phyloP scores from a whole-genome alignment of 2,888 invertebrate species.

The Ashinkailepas kermadecensis region DNA sequence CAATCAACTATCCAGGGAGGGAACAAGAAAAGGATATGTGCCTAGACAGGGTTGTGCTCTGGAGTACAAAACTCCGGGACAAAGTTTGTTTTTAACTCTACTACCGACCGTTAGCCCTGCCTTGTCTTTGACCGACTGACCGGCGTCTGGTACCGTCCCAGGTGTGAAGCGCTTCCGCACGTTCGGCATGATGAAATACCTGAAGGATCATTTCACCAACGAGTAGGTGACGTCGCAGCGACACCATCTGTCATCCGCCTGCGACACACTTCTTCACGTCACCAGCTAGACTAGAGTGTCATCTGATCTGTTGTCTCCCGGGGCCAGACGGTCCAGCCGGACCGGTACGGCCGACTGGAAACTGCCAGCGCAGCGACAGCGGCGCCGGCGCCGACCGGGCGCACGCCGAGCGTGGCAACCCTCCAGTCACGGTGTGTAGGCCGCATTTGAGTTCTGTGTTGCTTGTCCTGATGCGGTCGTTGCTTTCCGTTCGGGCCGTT shows the following conservation, averaged over 20 bases:
- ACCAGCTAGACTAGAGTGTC: slow-evolving; percentile 14
- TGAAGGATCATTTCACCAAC: slow-evolving; percentile 62
- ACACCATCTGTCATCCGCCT: background rate
- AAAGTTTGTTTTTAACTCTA: too few species aligned
- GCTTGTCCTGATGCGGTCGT: too few species aligned
- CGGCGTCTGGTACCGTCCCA: slow-evolving; percentile 36
- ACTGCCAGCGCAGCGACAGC: background rate
- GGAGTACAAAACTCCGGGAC: too few species aligned
- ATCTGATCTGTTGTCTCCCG: slow-evolving; percentile 2
- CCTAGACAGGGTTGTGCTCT: too few species aligned
- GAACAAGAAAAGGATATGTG: too few species aligned
- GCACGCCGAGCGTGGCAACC: background rate
- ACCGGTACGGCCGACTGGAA: background rate
- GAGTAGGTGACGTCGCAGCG: background rate
- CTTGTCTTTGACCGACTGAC: background rate
- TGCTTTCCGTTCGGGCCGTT: too few species aligned
- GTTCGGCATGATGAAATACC: slow-evolving; percentile 95
- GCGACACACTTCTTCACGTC: background rate
- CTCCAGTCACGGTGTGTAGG: too few species aligned
- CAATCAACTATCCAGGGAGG: too few species aligned
- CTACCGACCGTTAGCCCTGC: too few species aligned
- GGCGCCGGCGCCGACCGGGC: background rate
- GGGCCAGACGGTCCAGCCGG: background rate
- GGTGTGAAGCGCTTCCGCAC: slow-evolving; percentile 81
- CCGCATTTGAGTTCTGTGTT: too few species aligned